Evolutionary conservation across 2,113 vertebrate species (phyloP).

Genomic region (Prionailurus bengalensis): DNA sequence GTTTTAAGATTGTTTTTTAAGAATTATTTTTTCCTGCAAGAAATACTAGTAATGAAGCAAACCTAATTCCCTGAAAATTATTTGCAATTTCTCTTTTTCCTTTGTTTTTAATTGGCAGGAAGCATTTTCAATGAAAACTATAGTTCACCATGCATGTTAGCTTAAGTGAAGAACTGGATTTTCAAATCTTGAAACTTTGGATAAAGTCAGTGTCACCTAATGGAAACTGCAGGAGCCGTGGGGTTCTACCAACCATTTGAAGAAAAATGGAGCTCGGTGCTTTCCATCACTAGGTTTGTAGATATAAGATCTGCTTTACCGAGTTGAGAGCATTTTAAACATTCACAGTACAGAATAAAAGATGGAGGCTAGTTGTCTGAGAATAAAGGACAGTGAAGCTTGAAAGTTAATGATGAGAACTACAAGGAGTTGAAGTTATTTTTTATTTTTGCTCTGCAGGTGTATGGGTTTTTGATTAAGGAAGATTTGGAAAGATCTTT

Average conservation of each 20-base stretch:
- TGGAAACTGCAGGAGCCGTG: background rate
- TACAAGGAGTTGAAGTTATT: background rate
- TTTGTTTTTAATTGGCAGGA: slow-evolving; percentile 66
- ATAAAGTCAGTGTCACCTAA: slow-evolving; percentile 28
- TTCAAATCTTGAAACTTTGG: slow-evolving; percentile 6
- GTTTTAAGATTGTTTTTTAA: slow-evolving; percentile 33
- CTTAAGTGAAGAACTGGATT: slow-evolving; percentile 46
- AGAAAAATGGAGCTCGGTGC: background rate
- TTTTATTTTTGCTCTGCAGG: background rate
- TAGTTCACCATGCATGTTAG: background rate
- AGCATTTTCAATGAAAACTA: slow-evolving; percentile 31
- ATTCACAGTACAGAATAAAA: background rate
- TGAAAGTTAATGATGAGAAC: background rate
- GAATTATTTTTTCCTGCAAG: slow-evolving; percentile 35
- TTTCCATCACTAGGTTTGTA: background rate
- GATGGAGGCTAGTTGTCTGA: background rate
- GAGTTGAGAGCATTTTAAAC: slow-evolving; percentile 11
- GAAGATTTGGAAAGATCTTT: background rate
- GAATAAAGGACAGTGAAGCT: background rate
- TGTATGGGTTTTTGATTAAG: background rate
- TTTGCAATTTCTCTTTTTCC: slow-evolving; percentile 1
- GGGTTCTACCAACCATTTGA: background rate
- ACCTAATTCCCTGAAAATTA: slow-evolving; percentile 19
- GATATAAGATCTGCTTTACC: slow-evolving; percentile 12
- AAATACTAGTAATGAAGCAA: slow-evolving; percentile 65